A percentile compares a stretch with the other conserved stretches of the same genome.
Evolutionary conservation across 2,797 vertebrate species (phyloP).

Genomic region (Lepus townsendii): DNA sequence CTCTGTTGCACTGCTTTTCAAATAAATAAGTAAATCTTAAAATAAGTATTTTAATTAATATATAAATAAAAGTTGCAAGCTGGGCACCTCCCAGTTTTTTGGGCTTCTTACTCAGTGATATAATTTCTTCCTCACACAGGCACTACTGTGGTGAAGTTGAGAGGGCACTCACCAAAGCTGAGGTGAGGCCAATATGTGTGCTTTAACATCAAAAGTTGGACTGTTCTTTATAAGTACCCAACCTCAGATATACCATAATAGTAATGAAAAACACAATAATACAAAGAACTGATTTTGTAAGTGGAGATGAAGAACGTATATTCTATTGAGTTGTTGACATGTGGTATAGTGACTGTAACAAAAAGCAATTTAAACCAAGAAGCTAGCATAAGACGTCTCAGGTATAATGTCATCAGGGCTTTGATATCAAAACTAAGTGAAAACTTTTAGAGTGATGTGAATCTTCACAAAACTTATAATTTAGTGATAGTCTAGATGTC

Average conservation of each 20-base stretch:
- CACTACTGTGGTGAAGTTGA: not conserved
- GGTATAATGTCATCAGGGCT: not conserved
- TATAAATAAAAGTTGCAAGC: not conserved
- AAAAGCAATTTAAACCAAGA: not conserved
- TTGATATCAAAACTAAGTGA: not conserved
- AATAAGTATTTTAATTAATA: too few relatives aligned
- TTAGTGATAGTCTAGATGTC: not conserved
- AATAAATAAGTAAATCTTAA: too few relatives aligned
- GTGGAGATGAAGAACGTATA: not conserved
- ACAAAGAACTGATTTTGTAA: not conserved
- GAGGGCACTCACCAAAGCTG: not conserved
- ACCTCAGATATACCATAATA: not conserved
- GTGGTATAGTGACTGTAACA: not conserved
- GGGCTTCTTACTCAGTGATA: not conserved
- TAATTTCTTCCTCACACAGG: not conserved
- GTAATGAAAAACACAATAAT: not conserved
- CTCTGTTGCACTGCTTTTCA: too few relatives aligned
- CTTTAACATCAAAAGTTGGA: not conserved
- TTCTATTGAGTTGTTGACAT: not conserved
- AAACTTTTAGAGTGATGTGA: not conserved
- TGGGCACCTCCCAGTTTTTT: not conserved
- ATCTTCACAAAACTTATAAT: not conserved
- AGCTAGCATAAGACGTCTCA: not conserved
- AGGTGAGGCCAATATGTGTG: fast-evolving
- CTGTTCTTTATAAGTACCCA: not conserved